Evolutionary conservation across 37 sponge, comb jelly and placozoan species (phyloP).

Genomic region (Tethya wilhelma): DNA sequence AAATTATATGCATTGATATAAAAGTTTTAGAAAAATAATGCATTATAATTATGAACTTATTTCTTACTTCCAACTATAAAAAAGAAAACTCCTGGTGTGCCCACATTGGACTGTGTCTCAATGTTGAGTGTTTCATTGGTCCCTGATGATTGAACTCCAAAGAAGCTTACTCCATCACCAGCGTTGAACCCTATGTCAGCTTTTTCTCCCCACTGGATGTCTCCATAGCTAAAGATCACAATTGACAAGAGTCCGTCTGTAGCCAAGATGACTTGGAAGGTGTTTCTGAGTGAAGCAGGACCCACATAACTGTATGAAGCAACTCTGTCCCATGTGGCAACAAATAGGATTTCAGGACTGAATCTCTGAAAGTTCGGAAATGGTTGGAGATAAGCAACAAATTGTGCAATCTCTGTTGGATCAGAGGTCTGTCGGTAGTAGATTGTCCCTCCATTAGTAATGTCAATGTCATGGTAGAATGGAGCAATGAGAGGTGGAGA

Average conservation of each 20-base stretch:
- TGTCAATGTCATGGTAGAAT: no score
- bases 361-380: no score
- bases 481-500: no score
- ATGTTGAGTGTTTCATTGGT: background rate
- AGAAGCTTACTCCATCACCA: background rate
- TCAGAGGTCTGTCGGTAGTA: no score
- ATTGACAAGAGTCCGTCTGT: background rate
- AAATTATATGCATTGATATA: no score
- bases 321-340: background rate
- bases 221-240: background rate
- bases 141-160: background rate
- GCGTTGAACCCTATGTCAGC: conserved; percentile 6
- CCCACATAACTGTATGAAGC: no score
- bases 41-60: no score
- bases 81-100: background rate
- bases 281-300: background rate
- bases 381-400: no score
- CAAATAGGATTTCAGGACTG: background rate
- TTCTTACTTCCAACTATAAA: no score
- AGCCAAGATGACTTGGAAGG: background rate
- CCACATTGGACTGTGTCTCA: background rate
- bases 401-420: no score
- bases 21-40: no score
- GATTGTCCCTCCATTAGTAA: no score
- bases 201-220: background rate